These are phyloP conservation scores for Henricia sp. DNA, from an alignment of 53 echinoderm and acorn worm genomes.

Conservation along the genomic window DNA sequence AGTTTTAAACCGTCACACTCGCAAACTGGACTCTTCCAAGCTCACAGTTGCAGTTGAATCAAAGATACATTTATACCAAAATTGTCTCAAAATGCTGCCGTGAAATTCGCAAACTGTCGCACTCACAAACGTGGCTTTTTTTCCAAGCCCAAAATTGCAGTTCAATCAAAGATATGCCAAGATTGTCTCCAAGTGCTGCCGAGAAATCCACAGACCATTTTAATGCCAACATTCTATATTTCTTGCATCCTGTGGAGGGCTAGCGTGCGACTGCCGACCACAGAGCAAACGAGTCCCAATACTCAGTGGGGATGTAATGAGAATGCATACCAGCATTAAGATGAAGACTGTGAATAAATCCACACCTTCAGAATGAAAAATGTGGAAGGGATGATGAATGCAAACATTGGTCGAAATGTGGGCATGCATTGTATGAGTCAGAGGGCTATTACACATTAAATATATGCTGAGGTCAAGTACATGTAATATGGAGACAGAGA, in stretches of 20 bases:
- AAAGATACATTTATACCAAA: too few relatives aligned
- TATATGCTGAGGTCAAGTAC: background rate
- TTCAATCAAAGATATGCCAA: too few relatives aligned
- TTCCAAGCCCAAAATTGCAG: too few relatives aligned
- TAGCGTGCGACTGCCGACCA: background rate
- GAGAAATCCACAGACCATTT: background rate
- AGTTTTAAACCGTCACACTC: too few relatives aligned
- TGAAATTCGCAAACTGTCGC: too few relatives aligned
- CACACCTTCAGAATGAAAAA: background rate
- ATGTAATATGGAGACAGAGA: too few relatives aligned
- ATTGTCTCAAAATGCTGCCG: too few relatives aligned
- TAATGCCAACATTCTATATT: too few relatives aligned
- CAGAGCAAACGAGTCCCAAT: background rate
- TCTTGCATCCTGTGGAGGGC: background rate
- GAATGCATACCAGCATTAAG: background rate
- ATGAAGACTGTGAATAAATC: background rate
- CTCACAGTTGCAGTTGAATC: too few relatives aligned
- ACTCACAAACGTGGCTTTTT: too few relatives aligned
- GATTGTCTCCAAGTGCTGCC: too few relatives aligned
- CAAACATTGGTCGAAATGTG: background rate
- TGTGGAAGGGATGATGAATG: background rate
- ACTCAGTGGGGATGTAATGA: slow-evolving; percentile 29
- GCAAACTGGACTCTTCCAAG: too few relatives aligned
- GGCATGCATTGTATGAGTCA: slow-evolving; percentile 7
- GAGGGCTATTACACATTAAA: background rate